These are phyloP conservation scores for Argentina silus DNA, from an alignment of 2,797 vertebrate species.

Conservation along the genomic window DNA sequence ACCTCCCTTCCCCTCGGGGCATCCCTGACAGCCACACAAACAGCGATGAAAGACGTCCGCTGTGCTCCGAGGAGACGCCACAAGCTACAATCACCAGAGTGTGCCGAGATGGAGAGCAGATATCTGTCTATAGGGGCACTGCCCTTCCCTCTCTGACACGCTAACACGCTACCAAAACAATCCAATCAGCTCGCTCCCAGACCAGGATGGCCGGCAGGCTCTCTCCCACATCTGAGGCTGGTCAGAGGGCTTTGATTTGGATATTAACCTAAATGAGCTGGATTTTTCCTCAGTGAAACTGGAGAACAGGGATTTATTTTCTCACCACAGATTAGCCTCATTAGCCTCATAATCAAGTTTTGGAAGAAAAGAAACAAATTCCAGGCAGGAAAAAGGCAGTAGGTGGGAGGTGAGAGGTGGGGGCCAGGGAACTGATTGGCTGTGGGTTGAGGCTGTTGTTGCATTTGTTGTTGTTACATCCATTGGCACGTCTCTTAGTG, in stretches of 20 bases:
- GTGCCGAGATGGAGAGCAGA: slow-evolving; percentile 7
- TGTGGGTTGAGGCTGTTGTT: neutral
- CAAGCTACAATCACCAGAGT: slow-evolving; percentile 22
- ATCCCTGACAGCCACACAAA: slow-evolving; percentile 46
- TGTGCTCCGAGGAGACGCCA: slow-evolving; percentile 11
- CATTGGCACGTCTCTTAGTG: too few relatives aligned
- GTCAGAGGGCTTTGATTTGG: slow-evolving; percentile 26
- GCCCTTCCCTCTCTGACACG: slow-evolving; percentile 11
- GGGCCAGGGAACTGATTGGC: neutral
- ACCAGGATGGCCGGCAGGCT: slow-evolving; percentile 9
- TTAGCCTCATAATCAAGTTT: slow-evolving; percentile 30
- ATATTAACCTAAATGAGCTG: slow-evolving; percentile 45
- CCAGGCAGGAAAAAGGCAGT: too few relatives aligned
- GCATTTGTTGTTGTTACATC: too few relatives aligned
- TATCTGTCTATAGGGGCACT: neutral
- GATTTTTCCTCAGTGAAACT: slow-evolving; percentile 44
- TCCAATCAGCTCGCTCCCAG: slow-evolving; percentile 29
- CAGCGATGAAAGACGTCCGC: slow-evolving; percentile 44
- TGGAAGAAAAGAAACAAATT: neutral
- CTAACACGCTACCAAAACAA: slow-evolving; percentile 46
- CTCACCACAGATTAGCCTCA: slow-evolving; percentile 28
- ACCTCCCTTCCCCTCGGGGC: slow-evolving; percentile 14
- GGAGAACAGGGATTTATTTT: slow-evolving; percentile 21
- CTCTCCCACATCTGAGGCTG: slow-evolving; percentile 30
- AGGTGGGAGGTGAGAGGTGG: neutral